Conservation (phyloP, 2,888 invertebrate genomes). For the Eurois occulta region DNA sequence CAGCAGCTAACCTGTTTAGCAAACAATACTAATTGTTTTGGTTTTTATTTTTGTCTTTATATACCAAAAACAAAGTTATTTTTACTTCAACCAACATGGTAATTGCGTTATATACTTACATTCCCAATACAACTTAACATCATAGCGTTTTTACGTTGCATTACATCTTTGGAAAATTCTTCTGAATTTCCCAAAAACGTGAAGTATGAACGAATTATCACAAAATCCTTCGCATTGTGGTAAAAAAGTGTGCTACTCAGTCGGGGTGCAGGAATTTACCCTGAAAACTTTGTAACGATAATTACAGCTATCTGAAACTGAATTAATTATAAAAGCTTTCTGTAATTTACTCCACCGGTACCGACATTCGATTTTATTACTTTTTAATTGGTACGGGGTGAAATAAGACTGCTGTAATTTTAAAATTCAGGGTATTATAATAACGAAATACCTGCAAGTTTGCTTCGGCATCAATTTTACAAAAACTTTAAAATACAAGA, state of each 20-base stretch:
- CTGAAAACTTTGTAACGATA: background rate
- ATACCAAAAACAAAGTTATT: background rate
- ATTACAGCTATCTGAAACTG: slow-evolving; percentile 1
- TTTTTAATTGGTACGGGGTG: slow-evolving; percentile 9
- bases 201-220: background rate
- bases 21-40: background rate
- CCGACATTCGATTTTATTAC: slow-evolving; percentile 30
- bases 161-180: background rate
- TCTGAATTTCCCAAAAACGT: background rate
- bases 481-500: background rate
- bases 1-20: background rate
- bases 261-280: background rate
- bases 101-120: background rate
- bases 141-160: background rate
- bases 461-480: background rate
- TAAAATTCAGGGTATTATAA: slow-evolving; percentile 1
- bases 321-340: slow-evolving; percentile 9
- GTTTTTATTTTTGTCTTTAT: background rate
- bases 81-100: background rate
- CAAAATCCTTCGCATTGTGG: background rate
- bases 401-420: slow-evolving; percentile 1
- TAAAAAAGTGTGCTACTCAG: background rate
- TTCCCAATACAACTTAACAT: background rate
- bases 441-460: background rate
- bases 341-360: slow-evolving; percentile 8